These are phyloP conservation scores for Telmatherina bonti DNA, from an alignment of 2,797 vertebrate species.

Conservation along the genomic window DNA sequence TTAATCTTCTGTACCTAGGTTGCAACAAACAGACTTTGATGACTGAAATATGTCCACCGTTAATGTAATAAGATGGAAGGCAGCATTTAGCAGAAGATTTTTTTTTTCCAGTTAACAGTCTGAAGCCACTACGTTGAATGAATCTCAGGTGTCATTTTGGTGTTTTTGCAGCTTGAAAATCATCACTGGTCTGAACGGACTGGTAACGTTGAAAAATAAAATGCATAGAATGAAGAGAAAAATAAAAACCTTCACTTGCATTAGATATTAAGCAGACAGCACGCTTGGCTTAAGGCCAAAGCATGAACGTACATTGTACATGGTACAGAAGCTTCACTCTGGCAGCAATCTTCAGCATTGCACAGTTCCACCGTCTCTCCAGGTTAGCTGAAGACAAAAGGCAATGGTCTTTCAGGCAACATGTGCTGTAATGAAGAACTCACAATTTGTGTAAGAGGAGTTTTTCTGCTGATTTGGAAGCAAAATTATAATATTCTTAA, in stretches of 20 bases:
- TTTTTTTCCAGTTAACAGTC: slow-evolving; percentile 39
- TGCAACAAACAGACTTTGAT: slow-evolving; percentile 17
- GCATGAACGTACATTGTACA: slow-evolving; percentile 30
- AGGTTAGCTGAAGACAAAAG: slow-evolving; percentile 63
- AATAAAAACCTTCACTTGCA: slow-evolving; percentile 33
- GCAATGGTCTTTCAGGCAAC: slow-evolving; percentile 77
- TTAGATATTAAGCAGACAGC: slow-evolving; percentile 43
- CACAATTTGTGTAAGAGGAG: slow-evolving; percentile 42
- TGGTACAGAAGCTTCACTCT: slow-evolving; percentile 47
- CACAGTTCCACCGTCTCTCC: slow-evolving; percentile 59
- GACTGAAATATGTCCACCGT: slow-evolving; percentile 17
- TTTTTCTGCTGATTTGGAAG: slow-evolving; percentile 76
- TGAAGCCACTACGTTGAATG: slow-evolving; percentile 28
- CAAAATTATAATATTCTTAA: slow-evolving; percentile 68
- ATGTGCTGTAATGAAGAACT: slow-evolving; percentile 59
- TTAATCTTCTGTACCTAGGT: slow-evolving; percentile 22
- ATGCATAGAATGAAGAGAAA: slow-evolving; percentile 35
- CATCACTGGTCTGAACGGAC: slow-evolving; percentile 45
- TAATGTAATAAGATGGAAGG: slow-evolving; percentile 36
- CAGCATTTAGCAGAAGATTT: slow-evolving; percentile 37
- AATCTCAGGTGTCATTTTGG: slow-evolving; percentile 4
- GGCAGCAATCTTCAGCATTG: slow-evolving; percentile 67
- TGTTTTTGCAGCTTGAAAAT: slow-evolving; percentile 16
- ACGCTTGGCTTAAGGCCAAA: slow-evolving; percentile 53
- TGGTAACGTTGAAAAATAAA: slow-evolving; percentile 23